Conservation (phyloP, 1,140 invertebrate genomes). For the Magallana gigas region DNA sequence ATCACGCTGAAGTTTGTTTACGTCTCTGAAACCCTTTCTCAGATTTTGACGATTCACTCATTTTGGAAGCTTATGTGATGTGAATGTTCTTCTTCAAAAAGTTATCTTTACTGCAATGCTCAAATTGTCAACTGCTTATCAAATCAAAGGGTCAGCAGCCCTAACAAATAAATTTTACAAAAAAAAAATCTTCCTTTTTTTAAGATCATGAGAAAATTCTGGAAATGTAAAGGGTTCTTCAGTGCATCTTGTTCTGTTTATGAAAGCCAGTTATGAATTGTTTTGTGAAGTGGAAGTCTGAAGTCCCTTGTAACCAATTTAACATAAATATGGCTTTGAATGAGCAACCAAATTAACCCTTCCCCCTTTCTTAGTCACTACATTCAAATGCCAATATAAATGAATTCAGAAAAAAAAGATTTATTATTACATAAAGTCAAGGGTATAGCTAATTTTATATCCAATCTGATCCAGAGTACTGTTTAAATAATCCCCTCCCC, state of each 20-base stretch:
- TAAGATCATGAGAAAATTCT: background rate
- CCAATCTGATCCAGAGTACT: too few species aligned
- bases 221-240: background rate
- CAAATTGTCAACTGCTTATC: slow-evolving; percentile 23
- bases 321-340: too few species aligned
- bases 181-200: background rate
- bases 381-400: too few species aligned
- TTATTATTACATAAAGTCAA: too few species aligned
- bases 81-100: background rate
- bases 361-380: too few species aligned
- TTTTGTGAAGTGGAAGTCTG: too few species aligned
- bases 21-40: background rate
- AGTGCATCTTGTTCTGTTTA: background rate
- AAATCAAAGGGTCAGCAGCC: slow-evolving; percentile 28
- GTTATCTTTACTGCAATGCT: slow-evolving; percentile 11
- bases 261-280: too few species aligned
- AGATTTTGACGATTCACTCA: background rate
- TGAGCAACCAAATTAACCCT: too few species aligned
- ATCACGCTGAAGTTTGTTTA: slow-evolving; percentile 28
- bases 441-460: too few species aligned
- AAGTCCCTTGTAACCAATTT: too few species aligned
- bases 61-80: slow-evolving; percentile 12
- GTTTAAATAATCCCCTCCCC: too few species aligned
- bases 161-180: background rate
- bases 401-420: too few species aligned